Base-by-base conservation (phyloP, 2,888 invertebrate species). In the Mamestra brassicae region DNA sequence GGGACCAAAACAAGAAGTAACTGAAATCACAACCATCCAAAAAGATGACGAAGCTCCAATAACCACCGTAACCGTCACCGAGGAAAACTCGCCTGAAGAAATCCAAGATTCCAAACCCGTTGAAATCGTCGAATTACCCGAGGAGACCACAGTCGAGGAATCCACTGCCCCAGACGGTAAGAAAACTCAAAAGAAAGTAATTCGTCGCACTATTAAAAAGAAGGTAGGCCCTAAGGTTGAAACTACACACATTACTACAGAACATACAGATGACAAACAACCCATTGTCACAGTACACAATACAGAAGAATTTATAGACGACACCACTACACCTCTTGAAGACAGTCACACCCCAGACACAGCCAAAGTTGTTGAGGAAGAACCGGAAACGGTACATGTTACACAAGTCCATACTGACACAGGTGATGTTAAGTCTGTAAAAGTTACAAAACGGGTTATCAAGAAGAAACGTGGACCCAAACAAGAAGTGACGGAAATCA, bases 381-480 rank as follows among this genome's bases (percentile, higher is more conserved):
- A 8, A 4, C 80, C 81, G 0, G 81, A 81, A 34, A 71, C 64
- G 0, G 63, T 81, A 0, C 78, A 79, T 34, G 34, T 83, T 0
- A 71, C 74, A 7, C 73, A 77, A 72, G 65, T 76, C 0, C 75
- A 60, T 11, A 72, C 75, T 0, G 81, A 85, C 62, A 94, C 91
- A 90, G 95, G 81, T 0, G 88, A 89, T 0, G n/a, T 91, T 0
- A 93, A 93, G 67, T 89, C 88, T 0, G 87, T 92, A 3, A 92
- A 90, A 34, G 89, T 36, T 0, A 38, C 38, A 4, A 38, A 38
- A 38, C 38, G 38, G 0, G 38, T 38, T 0, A 38, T 38, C 5
- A 38, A 38, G 38, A 38, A 38, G 5, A 38, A 38, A 2, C 38
- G 38, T 2, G 38, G 38, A 2, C 38, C 38, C 0, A 38, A 38